phyloP scores from a whole-genome alignment of 2,797 vertebrate species.

The Diplodus sargus region DNA sequence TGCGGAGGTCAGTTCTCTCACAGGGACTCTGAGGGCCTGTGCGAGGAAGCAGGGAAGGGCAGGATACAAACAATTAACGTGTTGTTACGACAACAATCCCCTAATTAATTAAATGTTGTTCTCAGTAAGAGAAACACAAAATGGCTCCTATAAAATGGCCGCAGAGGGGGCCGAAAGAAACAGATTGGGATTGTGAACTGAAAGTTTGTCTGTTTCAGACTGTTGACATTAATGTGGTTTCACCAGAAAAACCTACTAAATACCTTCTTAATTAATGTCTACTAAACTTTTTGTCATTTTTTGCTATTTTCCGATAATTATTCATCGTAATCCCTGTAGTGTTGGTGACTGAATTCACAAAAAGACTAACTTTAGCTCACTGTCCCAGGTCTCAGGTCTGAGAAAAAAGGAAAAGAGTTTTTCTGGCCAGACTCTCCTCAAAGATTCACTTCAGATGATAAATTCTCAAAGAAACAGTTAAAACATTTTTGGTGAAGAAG shows the following conservation, averaged over 20 bases:
- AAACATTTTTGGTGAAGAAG: not conserved
- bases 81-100: slow-evolving; percentile 12
- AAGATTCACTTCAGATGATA: slow-evolving; percentile 10
- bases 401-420: slow-evolving; percentile 12
- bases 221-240: slow-evolving; percentile 7
- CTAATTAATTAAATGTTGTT: slow-evolving; percentile 17
- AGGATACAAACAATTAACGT: slow-evolving; percentile 53
- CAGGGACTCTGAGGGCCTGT: slow-evolving; percentile 99
- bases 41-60: slow-evolving; percentile 42
- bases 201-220: slow-evolving; percentile 59
- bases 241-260: not conserved
- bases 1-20: slow-evolving; percentile 98
- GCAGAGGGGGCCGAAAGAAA: slow-evolving; percentile 30
- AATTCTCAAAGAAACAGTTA: not conserved
- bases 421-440: slow-evolving; percentile 72
- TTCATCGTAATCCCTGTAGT: slow-evolving; percentile 18
- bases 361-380: slow-evolving; percentile 71
- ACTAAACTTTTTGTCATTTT: not conserved
- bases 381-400: slow-evolving; percentile 58
- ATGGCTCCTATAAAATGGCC: slow-evolving; percentile 19
- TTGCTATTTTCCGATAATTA: not conserved
- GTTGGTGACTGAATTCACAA: slow-evolving; percentile 5
- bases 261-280: not conserved
- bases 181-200: slow-evolving; percentile 67
- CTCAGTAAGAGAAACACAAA: slow-evolving; percentile 26